These are phyloP conservation scores for Lota lota DNA, from an alignment of 2,113 vertebrate species.

Conservation along the genomic window DNA sequence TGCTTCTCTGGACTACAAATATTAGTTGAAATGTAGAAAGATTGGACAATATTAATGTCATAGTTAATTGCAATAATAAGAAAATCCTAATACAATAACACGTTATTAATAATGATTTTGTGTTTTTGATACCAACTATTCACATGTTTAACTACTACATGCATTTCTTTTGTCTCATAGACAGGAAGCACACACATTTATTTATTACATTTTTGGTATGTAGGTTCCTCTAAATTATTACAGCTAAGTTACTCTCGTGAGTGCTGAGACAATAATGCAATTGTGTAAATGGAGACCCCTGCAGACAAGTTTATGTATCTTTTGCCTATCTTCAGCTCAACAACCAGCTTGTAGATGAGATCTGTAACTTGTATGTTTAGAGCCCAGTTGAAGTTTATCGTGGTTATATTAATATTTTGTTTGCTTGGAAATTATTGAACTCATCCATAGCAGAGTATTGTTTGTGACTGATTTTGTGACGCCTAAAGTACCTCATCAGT, in stretches of 20 bases:
- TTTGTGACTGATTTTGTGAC: too few species aligned
- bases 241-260: background rate
- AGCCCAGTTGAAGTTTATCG: too few species aligned
- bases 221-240: too few species aligned
- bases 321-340: background rate
- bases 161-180: background rate
- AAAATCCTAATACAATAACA: background rate
- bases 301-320: conserved; percentile 54
- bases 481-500: too few species aligned
- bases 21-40: too few species aligned
- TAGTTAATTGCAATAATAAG: background rate
- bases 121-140: background rate
- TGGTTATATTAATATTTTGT: too few species aligned
- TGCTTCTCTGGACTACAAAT: too few species aligned
- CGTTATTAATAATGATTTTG: background rate
- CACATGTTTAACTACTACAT: conserved; percentile 9
- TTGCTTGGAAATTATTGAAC: too few species aligned
- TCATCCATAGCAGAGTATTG: too few species aligned
- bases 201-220: background rate
- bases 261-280: conserved; percentile 22
- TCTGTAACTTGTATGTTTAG: too few species aligned
- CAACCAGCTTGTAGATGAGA: background rate
- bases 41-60: too few species aligned
- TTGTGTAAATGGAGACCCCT: conserved; percentile 71
- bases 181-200: background rate